A percentile compares a stretch with the other conserved stretches of the same genome.
phyloP scores from a whole-genome alignment of 2,888 invertebrate genomes.

The Orchestes rusci region DNA sequence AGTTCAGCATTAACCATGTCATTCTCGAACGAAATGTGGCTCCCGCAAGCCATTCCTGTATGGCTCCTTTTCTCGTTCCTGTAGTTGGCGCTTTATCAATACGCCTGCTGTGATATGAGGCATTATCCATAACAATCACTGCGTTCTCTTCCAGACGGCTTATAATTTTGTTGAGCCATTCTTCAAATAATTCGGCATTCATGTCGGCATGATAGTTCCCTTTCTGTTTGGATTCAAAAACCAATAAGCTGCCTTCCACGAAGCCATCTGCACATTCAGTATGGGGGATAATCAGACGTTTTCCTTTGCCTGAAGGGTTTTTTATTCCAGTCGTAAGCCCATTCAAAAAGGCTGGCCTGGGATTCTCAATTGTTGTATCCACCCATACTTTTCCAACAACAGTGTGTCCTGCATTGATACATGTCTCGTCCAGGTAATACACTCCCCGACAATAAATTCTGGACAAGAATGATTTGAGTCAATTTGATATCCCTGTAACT shows the following conservation, averaged over 20 bases:
- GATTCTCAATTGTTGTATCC: background rate
- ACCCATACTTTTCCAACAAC: background rate
- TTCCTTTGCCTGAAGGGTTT: constrained; percentile 9
- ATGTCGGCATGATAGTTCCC: constrained; percentile 11
- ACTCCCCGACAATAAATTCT: too few species aligned
- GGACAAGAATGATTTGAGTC: too few species aligned
- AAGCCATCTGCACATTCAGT: constrained; percentile 5
- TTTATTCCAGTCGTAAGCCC: constrained; percentile 4
- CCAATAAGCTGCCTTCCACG: constrained; percentile 2
- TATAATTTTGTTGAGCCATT: constrained; percentile 10
- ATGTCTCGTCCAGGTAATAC: constrained; percentile 5
- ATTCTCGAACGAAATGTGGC: constrained; percentile 1
- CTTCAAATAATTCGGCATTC: constrained; percentile 6
- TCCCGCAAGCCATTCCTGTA: constrained; percentile 8
- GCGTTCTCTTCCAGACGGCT: background rate
- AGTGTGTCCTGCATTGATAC: constrained; percentile 4
- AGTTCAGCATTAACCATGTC: constrained; percentile 7
- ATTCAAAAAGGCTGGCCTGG: constrained; percentile 1
- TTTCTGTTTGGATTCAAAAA: constrained; percentile 3
- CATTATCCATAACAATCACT: constrained; percentile 13
- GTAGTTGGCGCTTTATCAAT: constrained; percentile 7
- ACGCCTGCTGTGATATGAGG: constrained; percentile 10
- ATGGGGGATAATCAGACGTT: constrained; percentile 3
- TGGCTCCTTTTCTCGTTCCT: constrained; percentile 7
- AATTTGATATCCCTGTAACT: too few species aligned